Base-by-base conservation (phyloP, 2,113 vertebrate species). In the Cygnus atratus region DNA sequence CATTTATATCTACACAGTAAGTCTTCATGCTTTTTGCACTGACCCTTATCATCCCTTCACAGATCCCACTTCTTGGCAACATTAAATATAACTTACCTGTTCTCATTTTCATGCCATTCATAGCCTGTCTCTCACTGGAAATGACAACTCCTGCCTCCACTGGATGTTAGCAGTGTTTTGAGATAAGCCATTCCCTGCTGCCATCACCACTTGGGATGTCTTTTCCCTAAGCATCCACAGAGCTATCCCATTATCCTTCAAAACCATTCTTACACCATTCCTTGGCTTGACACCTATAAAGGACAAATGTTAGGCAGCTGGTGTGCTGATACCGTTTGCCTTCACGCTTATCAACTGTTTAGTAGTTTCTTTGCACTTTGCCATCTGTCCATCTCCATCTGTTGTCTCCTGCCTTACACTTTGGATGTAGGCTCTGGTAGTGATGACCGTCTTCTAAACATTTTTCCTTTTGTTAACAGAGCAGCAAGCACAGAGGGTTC, bases 331-430 rank as follows among this genome's bases (percentile, higher is more conserved):
- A 88, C 58, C 11, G 2, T 93, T 95, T 95, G 94, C 89, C 54
- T 92, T 96, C 84, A 66, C 88, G 94, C 90, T 94, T 95, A 90
- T 94, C 94, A 93, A 90, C 93, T 88, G 54, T 89, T 95, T 75
- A 82, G 94, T 70, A 89, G 71, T 70, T 95, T 84, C 96, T 80
- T 83, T 91, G 89, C 75, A 85, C 75, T 87, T 95, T 63, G 79
- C 96, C 96, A 95, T 97, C 96, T 96, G 95, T 66, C 84, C 78
- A 85, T 87, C 84, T 91, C 96, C 95, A 97, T 97, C 94, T 96
- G 93, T 19, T 95, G 84, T 91, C 78, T 94, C 89, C 84, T 74
- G 35, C 73, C 87, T 74, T 24, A 70, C 0, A 13, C 62, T 44
- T 80, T 85, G 70, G 52, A 66, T 90, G 50, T 61, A 58, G 90